These are phyloP conservation scores for Meda fulgida DNA, from an alignment of 2,797 vertebrate genomes.

Conservation along the genomic window DNA sequence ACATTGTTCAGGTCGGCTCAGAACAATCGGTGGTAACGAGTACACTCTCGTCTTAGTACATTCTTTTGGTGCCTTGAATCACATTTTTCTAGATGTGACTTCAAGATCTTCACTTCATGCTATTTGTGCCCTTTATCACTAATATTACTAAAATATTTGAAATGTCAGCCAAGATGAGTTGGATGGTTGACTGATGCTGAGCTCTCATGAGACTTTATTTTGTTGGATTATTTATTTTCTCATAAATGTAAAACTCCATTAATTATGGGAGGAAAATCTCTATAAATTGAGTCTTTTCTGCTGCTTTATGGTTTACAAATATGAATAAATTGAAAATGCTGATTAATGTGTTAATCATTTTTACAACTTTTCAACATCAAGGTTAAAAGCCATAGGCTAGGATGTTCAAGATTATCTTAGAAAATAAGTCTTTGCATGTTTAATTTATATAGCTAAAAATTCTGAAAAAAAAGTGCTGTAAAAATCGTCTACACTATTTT, in stretches of 20 bases:
- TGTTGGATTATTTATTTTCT: conserved; percentile 22
- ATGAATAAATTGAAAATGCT: conserved; percentile 4
- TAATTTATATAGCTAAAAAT: neutral
- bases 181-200: neutral
- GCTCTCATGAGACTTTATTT: neutral
- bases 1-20: conserved; percentile 78
- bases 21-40: conserved; percentile 71
- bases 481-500: too few relatives aligned
- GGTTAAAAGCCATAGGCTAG: neutral
- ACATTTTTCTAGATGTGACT: neutral
- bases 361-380: neutral
- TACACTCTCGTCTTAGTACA: neutral
- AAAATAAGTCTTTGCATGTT: neutral
- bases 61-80: neutral
- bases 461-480: too few relatives aligned
- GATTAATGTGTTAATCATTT: neutral
- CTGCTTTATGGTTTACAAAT: neutral
- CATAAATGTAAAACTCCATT: neutral
- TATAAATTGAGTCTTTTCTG: neutral
- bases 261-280: neutral
- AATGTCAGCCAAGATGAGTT: neutral
- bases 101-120: neutral
- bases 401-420: neutral
- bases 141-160: neutral
- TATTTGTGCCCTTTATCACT: neutral